Conservation (phyloP, 2,888 invertebrate genomes). For the Tachina grossa region DNA sequence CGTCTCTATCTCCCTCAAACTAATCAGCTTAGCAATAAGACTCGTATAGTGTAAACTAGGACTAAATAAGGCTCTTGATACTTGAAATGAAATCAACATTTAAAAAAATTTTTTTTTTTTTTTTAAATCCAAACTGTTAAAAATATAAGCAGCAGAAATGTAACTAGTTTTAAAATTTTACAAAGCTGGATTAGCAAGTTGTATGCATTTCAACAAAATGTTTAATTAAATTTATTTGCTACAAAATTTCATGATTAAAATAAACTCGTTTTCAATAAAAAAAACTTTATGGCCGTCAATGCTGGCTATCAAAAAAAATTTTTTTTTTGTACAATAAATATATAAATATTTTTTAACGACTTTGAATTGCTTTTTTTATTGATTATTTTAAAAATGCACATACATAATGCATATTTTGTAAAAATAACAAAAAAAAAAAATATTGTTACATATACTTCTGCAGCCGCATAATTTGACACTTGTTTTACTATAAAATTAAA, state of each 20-base stretch:
- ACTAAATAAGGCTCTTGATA: no score
- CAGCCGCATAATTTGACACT: constrained; percentile 37
- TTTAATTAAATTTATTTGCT: background rate
- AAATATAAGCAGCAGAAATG: no score
- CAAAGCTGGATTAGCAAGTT: no score
- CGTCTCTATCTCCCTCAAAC: no score
- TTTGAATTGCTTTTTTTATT: constrained; percentile 5
- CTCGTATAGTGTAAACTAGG: no score
- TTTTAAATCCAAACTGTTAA: no score
- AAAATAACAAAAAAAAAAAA: background rate
- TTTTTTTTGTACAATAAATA: background rate
- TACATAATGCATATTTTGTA: background rate
- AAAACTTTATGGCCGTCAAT: constrained; percentile 28
- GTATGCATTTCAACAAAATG: no score
- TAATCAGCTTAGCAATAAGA: no score
- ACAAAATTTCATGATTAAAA: constrained; percentile 7
- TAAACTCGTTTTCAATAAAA: background rate
- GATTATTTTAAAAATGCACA: constrained; percentile 4
- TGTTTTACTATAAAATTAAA: constrained; percentile 7
- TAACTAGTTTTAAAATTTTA: no score
- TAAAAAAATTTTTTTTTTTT: no score
- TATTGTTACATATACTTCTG: constrained; percentile 28
- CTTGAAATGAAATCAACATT: no score
- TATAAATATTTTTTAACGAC: constrained; percentile 18
- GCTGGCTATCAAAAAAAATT: background rate